A percentile compares a stretch with the other conserved stretches of the same genome.
Evolutionary conservation across 2,113 vertebrate genomes (phyloP).

Genomic region (Rhea americana): DNA sequence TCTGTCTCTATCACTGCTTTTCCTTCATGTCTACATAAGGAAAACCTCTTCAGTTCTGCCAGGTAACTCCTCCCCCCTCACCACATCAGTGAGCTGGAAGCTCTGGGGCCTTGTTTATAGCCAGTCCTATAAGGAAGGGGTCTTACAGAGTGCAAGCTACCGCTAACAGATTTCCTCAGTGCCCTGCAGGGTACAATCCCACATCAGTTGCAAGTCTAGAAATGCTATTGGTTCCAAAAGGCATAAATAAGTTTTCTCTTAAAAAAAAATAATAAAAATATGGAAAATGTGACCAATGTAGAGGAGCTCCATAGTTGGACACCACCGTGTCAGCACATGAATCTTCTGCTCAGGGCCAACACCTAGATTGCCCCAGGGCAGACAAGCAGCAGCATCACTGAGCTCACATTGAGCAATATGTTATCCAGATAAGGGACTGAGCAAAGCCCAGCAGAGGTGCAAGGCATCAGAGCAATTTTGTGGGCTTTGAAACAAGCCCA

Average conservation of each 20-base stretch:
- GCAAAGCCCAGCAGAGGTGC: not conserved
- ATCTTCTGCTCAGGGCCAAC: not conserved
- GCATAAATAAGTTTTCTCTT: not conserved
- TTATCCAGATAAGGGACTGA: not conserved
- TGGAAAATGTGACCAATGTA: fast-evolving
- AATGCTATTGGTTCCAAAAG: not conserved
- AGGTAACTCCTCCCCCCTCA: not conserved
- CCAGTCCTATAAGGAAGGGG: not conserved
- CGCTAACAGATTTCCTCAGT: not conserved
- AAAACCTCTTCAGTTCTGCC: not conserved
- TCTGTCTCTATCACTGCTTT: not conserved
- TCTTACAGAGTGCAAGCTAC: not conserved
- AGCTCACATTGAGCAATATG: fast-evolving
- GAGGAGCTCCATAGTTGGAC: not conserved
- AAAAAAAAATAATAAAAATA: not conserved
- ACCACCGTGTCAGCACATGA: not conserved
- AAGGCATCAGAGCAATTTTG: not conserved
- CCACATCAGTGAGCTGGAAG: not conserved
- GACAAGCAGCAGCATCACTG: not conserved
- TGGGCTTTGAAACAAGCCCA: not conserved
- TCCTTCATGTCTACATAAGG: not conserved
- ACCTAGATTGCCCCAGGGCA: not conserved
- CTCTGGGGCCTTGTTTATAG: not conserved
- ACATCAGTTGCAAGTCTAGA: not conserved
- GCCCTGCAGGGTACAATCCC: not conserved